These are phyloP conservation scores for Cryptophagus acutangulus DNA, from an alignment of 2,888 invertebrate genomes.

Conservation along the genomic window DNA sequence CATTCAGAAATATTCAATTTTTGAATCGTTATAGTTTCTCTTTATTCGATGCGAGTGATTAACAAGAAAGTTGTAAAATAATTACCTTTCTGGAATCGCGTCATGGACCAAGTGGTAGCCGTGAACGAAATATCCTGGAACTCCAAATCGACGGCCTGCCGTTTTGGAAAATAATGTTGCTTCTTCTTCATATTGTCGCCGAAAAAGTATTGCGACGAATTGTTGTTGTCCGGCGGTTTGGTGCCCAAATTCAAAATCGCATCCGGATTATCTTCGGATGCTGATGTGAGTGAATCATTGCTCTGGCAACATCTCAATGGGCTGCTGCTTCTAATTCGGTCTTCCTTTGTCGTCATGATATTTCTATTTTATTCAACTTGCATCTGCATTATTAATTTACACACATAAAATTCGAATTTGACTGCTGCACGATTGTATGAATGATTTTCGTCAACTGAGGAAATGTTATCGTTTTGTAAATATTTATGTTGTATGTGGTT, in stretches of 20 bases:
- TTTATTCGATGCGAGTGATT: too few relatives aligned
- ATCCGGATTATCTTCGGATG: conserved; percentile 19
- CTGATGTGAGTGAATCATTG: conserved; percentile 35
- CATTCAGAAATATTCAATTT: too few relatives aligned
- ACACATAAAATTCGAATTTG: too few relatives aligned
- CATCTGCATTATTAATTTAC: too few relatives aligned
- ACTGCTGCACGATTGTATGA: too few relatives aligned
- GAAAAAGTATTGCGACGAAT: conserved; percentile 27
- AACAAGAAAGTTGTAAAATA: too few relatives aligned
- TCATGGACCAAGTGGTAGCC: conserved; percentile 49
- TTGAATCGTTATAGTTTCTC: too few relatives aligned
- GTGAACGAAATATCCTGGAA: conserved; percentile 65
- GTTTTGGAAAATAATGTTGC: conserved; percentile 50
- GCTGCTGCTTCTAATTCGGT: conserved; percentile 15
- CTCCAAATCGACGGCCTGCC: conserved; percentile 62
- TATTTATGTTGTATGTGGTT: too few relatives aligned
- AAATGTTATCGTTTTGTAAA: too few relatives aligned
- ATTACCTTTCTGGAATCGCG: conserved; percentile 38
- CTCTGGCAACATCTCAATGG: conserved; percentile 42
- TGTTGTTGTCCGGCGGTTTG: conserved; percentile 26
- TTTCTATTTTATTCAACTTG: too few relatives aligned
- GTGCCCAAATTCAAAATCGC: neutral
- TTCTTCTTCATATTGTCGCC: conserved; percentile 30
- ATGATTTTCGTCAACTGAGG: too few relatives aligned
- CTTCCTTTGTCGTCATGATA: conserved; percentile 18